Percentiles rank a stretch among this genome's conserved stretches.
These are phyloP conservation scores for Gonocerus acuteangulatus DNA, from an alignment of 2,888 invertebrate species.

Conservation along the genomic window DNA sequence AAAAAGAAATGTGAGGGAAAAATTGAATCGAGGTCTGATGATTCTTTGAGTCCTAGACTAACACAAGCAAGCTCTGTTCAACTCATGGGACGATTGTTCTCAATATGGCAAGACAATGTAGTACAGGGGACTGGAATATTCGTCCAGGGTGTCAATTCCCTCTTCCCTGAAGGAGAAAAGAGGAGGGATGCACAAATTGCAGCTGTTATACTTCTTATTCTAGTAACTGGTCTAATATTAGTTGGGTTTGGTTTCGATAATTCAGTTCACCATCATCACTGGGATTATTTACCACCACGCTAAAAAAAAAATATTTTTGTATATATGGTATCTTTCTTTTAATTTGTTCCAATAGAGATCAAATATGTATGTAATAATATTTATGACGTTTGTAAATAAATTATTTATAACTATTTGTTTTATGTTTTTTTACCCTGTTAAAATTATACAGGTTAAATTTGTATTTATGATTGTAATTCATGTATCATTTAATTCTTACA, in stretches of 20 bases:
- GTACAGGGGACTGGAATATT: conserved; percentile 56
- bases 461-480: no score
- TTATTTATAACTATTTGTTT: conserved; percentile 2
- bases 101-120: conserved; percentile 44
- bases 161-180: conserved; percentile 47
- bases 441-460: no score
- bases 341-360: neutral
- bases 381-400: conserved; percentile 2
- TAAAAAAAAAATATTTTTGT: conserved; percentile 1
- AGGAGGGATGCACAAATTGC: conserved; percentile 68
- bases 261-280: conserved; percentile 69
- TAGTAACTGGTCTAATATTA: conserved; percentile 69
- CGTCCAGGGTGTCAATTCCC: conserved; percentile 47
- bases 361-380: neutral
- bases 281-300: conserved; percentile 83
- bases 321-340: neutral
- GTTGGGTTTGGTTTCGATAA: conserved; percentile 60
- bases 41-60: neutral
- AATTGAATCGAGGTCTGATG: neutral
- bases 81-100: conserved; percentile 55
- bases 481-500: no score
- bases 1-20: neutral
- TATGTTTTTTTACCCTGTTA: no score
- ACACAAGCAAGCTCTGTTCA: conserved; percentile 50
- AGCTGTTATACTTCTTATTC: conserved; percentile 66